A percentile compares a stretch with the other conserved stretches of the same genome.
These are phyloP conservation scores for Parapristionchus giblindavisi DNA, from an alignment of 2,888 invertebrate genomes.

Conservation along the genomic window DNA sequence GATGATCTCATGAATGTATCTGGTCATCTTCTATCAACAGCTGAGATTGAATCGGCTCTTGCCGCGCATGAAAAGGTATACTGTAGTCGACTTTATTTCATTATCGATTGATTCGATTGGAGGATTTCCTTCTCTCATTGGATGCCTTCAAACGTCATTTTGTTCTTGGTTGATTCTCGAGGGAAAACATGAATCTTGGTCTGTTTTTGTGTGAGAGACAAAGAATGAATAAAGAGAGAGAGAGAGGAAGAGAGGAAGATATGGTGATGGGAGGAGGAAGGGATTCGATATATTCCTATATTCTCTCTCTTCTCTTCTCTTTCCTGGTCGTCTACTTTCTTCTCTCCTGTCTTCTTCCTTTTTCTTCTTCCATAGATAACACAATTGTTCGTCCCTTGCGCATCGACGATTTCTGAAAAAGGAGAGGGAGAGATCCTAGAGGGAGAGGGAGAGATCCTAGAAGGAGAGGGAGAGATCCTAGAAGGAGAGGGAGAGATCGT, in stretches of 20 bases:
- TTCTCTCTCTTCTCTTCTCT: neutral
- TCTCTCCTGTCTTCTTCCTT: neutral
- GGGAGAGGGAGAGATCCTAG: too few relatives aligned
- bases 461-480: too few relatives aligned
- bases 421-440: too few relatives aligned
- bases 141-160: too few relatives aligned
- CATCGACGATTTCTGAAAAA: too few relatives aligned
- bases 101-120: neutral
- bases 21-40: slow-evolving; percentile 95
- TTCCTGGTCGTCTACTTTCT: neutral
- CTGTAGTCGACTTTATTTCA: neutral
- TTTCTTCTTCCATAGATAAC: too few relatives aligned
- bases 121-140: too few relatives aligned
- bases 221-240: slow-evolving; percentile 8
- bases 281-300: neutral
- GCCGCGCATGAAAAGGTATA: slow-evolving; percentile 70
- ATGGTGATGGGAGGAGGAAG: neutral
- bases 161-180: too few relatives aligned
- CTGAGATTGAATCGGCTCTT: slow-evolving; percentile 79
- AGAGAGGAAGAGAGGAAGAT: slow-evolving; percentile 2
- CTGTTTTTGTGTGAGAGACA: slow-evolving; percentile 4
- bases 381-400: too few relatives aligned
- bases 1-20: slow-evolving; percentile 99
- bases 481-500: too few relatives aligned
- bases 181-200: slow-evolving; percentile 14